A percentile compares a stretch with the other conserved stretches of the same genome.
Conservation (phyloP, 2,888 invertebrate species). For the Pilophorus perplexus region DNA sequence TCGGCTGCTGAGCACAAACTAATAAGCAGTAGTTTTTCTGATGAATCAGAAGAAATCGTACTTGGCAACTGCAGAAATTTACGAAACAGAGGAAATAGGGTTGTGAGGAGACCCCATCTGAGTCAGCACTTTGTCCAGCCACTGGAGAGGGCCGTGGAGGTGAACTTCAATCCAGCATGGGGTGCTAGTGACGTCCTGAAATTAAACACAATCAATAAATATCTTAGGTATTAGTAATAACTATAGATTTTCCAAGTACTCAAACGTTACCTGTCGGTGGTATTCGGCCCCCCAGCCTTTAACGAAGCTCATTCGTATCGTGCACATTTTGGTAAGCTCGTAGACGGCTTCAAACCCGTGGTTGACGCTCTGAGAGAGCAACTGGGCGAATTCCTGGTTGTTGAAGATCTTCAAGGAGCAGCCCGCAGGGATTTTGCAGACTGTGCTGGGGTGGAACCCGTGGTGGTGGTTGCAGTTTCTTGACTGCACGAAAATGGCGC, state of each 20-base stretch:
- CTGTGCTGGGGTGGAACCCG: constrained; percentile 97
- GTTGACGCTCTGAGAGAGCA: constrained; percentile 91
- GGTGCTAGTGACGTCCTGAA: constrained; percentile 98
- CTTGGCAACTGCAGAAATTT: too few relatives aligned
- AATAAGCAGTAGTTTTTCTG: too few relatives aligned
- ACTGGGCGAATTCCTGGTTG: constrained; percentile 93
- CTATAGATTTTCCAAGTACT: too few relatives aligned
- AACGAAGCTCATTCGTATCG: constrained; percentile 97
- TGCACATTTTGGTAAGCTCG: constrained; percentile 98
- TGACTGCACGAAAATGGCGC: constrained; percentile 97
- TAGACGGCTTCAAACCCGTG: constrained; percentile 99
- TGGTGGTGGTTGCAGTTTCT: constrained; percentile 98
- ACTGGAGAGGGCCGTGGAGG: constrained; percentile 94
- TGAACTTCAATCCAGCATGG: constrained; percentile 99
- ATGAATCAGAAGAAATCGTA: too few relatives aligned
- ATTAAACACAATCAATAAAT: too few relatives aligned
- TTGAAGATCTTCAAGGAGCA: constrained; percentile 98
- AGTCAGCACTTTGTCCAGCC: constrained; percentile 96
- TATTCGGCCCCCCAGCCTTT: constrained; percentile 99
- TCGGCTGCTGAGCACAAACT: too few relatives aligned
- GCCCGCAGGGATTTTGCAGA: constrained; percentile 96
- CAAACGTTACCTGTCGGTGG: constrained; percentile 93
- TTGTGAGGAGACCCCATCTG: constrained; percentile 95
- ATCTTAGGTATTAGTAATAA: too few relatives aligned
- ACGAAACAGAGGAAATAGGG: not conserved